A percentile compares a stretch with the other conserved stretches of the same genome.
Evolutionary conservation across 2,797 vertebrate genomes (phyloP).

Genomic region (Carduelis carduelis): DNA sequence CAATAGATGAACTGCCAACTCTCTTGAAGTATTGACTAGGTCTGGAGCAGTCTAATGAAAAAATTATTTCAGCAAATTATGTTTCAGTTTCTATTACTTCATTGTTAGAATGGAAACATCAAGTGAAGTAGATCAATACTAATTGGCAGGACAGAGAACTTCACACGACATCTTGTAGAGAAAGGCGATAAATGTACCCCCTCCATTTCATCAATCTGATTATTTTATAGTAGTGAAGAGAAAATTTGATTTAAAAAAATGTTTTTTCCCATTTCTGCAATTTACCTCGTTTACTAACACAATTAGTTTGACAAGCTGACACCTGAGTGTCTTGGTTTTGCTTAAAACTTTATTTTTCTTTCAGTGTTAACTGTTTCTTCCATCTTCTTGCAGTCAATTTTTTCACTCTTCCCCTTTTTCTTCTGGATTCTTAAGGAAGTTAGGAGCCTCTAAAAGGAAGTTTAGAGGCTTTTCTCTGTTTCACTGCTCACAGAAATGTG

Average conservation of each 20-base stretch:
- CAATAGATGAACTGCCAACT: neutral
- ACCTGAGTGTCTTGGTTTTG: neutral
- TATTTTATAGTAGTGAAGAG: neutral
- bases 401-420: neutral
- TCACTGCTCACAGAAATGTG: neutral
- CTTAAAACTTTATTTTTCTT: neutral
- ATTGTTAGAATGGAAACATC: neutral
- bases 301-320: neutral
- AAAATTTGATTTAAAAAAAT: slow-evolving; percentile 2
- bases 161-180: neutral
- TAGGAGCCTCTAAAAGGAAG: neutral
- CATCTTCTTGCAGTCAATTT: neutral
- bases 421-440: neutral
- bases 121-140: slow-evolving; percentile 3
- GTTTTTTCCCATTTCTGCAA: neutral
- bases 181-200: neutral
- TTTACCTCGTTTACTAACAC: neutral
- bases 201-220: slow-evolving; percentile 6
- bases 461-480: neutral
- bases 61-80: slow-evolving; percentile 1
- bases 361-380: neutral
- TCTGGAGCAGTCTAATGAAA: neutral
- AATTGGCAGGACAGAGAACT: neutral
- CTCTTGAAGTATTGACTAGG: neutral
- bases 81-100: neutral